Base-by-base conservation (phyloP, 2,113 vertebrate genomes). In the Excalfactoria chinensis region DNA sequence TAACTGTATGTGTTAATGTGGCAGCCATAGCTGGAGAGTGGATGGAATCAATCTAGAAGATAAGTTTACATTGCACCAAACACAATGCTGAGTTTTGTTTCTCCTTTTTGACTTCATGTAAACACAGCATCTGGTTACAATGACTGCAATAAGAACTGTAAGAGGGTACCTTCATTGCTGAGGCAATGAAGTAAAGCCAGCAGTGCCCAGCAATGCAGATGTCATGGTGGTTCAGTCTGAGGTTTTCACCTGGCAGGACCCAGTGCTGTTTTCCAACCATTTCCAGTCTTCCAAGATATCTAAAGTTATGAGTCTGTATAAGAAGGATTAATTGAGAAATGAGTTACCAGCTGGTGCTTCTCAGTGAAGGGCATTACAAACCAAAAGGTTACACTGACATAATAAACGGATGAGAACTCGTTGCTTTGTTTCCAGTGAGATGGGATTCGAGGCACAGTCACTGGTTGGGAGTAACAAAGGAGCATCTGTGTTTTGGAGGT, bases 11-110 rank as follows among this genome's bases (percentile, higher is more conserved):
- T 28, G 25, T 73, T 88, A 7, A 6, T 25, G 78, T 40, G 82
- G n/a, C 23, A 3, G 58, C 0, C 3, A 17, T 11, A 43, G 7
- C 26, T 7, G 40, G 21, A 3, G 48, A 2, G 23, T 23, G 4
- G 69, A 6, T 18, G 34, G 8, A 3, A 18, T 10, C 34, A 15
- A 11, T 6, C 69, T 46, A n/a, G 81, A 20, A 32, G 20, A 55
- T 34, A 64, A 44, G 68, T 8, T 0, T 3, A 19, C 3, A 9
- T 20, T 4, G 0, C 1, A 17, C 13, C 20, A 13, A 11, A 49
- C 34, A 6, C 35, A 23, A 30, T 22, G 46, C 32, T 26, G 40
- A 55, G 44, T 1, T 62, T 15, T 70, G 15, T 13, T 21, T 56
- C 51, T 5, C 44, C 44, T 18, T 20, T 44, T 11, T 5, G 22